Evolutionary conservation across 2,888 invertebrate genomes (phyloP).

Genomic region (Eristalis arbustorum): DNA sequence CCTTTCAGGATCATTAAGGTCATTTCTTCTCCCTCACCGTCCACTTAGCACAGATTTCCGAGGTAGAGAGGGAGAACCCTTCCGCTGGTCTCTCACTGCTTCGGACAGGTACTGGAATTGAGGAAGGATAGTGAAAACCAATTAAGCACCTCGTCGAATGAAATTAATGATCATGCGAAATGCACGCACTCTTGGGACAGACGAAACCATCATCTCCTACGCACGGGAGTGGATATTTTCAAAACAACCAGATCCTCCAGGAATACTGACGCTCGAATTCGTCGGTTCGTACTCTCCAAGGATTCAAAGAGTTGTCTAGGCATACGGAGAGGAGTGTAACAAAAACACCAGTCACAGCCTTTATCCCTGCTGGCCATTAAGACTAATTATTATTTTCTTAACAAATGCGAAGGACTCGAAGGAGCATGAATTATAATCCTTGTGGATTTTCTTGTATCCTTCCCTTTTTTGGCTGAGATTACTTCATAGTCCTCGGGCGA

Average conservation of each 20-base stretch:
- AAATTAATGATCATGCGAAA: conserved; percentile 53
- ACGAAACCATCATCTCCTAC: neutral
- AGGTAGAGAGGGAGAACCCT: neutral
- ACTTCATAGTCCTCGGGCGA: neutral
- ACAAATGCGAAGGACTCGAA: conserved; percentile 39
- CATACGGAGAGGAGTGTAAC: conserved; percentile 34
- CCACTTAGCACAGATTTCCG: neutral
- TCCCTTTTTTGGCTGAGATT: conserved; percentile 8
- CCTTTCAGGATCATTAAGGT: conserved; percentile 36
- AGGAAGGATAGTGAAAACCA: conserved; percentile 55
- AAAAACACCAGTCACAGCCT: conserved; percentile 28
- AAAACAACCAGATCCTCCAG: neutral
- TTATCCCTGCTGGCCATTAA: conserved; percentile 38
- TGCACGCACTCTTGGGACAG: conserved; percentile 26
- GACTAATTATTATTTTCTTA: conserved; percentile 63
- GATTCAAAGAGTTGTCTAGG: conserved; percentile 47
- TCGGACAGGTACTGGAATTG: conserved; percentile 39
- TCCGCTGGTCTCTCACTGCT: conserved; percentile 11
- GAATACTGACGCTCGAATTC: neutral
- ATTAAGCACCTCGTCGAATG: conserved; percentile 55
- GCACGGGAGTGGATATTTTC: neutral
- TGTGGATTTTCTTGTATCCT: conserved; percentile 23
- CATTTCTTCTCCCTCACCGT: neutral
- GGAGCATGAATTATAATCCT: conserved; percentile 47
- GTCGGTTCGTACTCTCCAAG: conserved; percentile 9